These are phyloP conservation scores for Vesta saturnalis DNA, from an alignment of 2,888 invertebrate species.

Conservation along the genomic window DNA sequence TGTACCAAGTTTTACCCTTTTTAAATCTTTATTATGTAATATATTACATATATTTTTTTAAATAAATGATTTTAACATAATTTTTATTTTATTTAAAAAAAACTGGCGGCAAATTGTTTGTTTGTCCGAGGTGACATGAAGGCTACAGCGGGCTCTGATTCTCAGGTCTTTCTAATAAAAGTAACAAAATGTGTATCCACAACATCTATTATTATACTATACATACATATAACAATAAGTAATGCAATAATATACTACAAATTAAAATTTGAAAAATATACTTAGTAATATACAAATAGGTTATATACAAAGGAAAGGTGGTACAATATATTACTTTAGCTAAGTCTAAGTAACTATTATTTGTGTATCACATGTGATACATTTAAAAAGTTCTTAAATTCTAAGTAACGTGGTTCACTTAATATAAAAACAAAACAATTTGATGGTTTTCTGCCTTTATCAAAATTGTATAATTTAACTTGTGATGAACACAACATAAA, in stretches of 20 bases:
- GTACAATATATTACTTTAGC: neutral
- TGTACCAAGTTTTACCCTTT: no score
- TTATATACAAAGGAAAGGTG: conserved; percentile 28
- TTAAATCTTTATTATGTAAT: no score
- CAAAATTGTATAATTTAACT: neutral
- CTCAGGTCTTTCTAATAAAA: no score
- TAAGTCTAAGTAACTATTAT: neutral
- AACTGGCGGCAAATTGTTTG: no score
- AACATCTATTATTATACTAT: conserved; percentile 34
- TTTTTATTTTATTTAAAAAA: no score
- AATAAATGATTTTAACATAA: no score
- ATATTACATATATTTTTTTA: no score
- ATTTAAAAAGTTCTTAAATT: neutral
- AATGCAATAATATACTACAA: conserved; percentile 31
- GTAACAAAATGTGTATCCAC: conserved; percentile 21
- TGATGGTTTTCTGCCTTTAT: neutral
- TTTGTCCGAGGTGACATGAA: no score
- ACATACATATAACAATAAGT: conserved; percentile 34
- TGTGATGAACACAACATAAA: neutral
- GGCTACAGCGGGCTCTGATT: no score
- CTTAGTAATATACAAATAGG: conserved; percentile 27
- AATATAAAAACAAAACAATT: neutral
- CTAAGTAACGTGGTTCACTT: neutral
- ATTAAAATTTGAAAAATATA: conserved; percentile 28
- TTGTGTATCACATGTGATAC: neutral